These are phyloP conservation scores for Orthosia cruda DNA, from an alignment of 2,888 invertebrate species.

Conservation along the genomic window DNA sequence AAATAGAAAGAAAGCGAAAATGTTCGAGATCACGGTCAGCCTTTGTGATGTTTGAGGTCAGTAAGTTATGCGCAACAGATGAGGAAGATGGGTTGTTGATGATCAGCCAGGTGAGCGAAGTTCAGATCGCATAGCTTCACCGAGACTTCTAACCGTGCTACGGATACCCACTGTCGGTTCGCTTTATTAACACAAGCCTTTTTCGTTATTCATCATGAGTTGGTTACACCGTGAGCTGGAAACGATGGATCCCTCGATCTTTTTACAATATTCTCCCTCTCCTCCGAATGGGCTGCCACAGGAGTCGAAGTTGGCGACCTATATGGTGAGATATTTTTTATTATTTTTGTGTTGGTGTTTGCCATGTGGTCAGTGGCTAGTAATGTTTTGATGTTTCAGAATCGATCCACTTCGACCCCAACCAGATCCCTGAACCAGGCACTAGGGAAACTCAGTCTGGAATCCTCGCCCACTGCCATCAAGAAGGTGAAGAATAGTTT, in stretches of 20 bases:
- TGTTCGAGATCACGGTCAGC: constrained; percentile 67
- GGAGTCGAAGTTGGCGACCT: constrained; percentile 96
- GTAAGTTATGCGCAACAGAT: constrained; percentile 52
- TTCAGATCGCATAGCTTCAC: constrained; percentile 58
- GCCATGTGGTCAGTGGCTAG: constrained; percentile 28
- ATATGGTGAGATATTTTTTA: constrained; percentile 92
- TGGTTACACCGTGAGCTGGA: constrained; percentile 74
- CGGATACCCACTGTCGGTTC: constrained; percentile 39
- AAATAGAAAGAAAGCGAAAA: constrained; percentile 67
- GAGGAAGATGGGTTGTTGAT: constrained; percentile 74
- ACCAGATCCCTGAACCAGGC: constrained; percentile 81
- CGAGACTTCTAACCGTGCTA: constrained; percentile 47
- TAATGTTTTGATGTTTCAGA: constrained; percentile 77
- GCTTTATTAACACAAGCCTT: constrained; percentile 47
- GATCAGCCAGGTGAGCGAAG: constrained; percentile 57
- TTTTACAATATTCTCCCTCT: constrained; percentile 90
- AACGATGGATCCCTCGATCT: constrained; percentile 95
- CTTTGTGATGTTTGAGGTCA: constrained; percentile 71
- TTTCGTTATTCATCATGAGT: constrained; percentile 63
- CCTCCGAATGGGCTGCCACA: constrained; percentile 95
- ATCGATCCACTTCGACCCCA: constrained; percentile 82
- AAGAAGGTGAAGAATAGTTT: constrained; percentile 77
- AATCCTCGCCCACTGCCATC: constrained; percentile 81
- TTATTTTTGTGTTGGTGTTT: constrained; percentile 13
- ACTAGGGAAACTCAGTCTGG: constrained; percentile 81